Conservation (phyloP, 2,113 vertebrate genomes). For the Catharus fuscescens region DNA sequence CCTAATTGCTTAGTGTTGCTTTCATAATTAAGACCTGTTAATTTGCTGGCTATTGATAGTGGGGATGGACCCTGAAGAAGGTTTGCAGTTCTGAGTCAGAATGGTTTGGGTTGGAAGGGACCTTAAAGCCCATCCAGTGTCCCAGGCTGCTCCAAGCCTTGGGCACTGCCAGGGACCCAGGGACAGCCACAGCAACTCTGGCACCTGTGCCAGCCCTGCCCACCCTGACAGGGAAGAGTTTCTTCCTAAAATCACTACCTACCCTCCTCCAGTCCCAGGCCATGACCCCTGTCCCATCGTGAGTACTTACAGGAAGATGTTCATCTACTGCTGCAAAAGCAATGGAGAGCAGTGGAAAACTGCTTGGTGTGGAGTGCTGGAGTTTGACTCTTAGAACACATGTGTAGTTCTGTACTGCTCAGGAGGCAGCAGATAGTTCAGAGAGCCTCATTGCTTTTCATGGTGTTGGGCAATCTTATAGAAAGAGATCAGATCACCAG, state of each 20-base stretch:
- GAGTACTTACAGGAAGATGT: background rate
- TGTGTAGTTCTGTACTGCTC: background rate
- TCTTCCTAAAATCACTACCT: background rate
- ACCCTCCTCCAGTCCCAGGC: too few relatives aligned
- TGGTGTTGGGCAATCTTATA: background rate
- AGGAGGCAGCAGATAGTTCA: background rate
- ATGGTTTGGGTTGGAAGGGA: background rate
- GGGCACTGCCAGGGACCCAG: background rate
- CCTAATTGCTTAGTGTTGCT: slow-evolving; percentile 67
- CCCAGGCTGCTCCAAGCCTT: background rate
- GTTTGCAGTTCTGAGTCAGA: background rate
- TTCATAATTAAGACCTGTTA: slow-evolving; percentile 69
- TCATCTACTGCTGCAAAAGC: slow-evolving; percentile 5
- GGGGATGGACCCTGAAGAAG: slow-evolving; percentile 52
- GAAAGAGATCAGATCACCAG: background rate
- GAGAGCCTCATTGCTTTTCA: background rate
- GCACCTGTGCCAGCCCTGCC: background rate
- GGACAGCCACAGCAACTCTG: background rate
- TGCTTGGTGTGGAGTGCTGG: background rate
- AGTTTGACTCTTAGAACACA: background rate
- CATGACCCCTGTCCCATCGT: background rate
- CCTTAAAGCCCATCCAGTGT: background rate
- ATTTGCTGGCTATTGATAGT: slow-evolving; percentile 65
- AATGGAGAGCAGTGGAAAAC: background rate
- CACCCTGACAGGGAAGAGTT: background rate